A percentile compares a stretch with the other conserved stretches of the same genome.
phyloP scores from a whole-genome alignment of 2,888 invertebrate genomes.

The Sminthurinus aureus region DNA sequence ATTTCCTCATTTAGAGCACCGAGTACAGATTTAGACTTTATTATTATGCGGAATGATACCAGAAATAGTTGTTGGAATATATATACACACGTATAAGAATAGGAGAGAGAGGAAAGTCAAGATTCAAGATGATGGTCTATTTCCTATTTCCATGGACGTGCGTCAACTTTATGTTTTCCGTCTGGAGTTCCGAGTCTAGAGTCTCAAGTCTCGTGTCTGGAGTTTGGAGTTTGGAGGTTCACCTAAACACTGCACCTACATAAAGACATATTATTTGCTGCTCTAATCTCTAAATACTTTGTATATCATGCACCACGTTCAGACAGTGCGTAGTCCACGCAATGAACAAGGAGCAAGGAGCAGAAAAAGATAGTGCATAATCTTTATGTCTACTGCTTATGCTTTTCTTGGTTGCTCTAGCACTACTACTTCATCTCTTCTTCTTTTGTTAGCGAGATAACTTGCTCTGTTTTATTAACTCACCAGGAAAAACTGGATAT shows the following conservation, averaged over 20 bases:
- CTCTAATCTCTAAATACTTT: not conserved
- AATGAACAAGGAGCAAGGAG: no score
- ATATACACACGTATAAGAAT: not conserved
- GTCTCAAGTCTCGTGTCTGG: no score
- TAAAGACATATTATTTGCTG: no score
- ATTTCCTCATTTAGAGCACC: no score
- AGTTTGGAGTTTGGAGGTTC: not conserved
- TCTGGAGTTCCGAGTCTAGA: not conserved
- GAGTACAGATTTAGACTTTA: no score
- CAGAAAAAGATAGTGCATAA: not conserved
- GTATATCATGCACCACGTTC: not conserved
- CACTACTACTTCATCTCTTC: not conserved
- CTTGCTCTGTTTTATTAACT: not conserved
- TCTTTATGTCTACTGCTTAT: conserved; percentile 3
- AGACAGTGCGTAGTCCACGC: no score
- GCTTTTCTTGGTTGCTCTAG: not conserved
- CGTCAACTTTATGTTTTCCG: not conserved
- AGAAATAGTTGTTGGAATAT: not conserved
- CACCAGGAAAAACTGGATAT: not conserved
- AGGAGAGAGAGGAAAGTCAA: not conserved
- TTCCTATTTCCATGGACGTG: conserved; percentile 3
- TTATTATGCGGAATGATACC: not conserved
- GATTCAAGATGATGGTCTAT: not conserved
- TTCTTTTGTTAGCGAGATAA: not conserved
- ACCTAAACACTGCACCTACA: no score